These are phyloP conservation scores for Drosophila ercepeae DNA, from an alignment of 1,140 invertebrate species.

Conservation along the genomic window DNA sequence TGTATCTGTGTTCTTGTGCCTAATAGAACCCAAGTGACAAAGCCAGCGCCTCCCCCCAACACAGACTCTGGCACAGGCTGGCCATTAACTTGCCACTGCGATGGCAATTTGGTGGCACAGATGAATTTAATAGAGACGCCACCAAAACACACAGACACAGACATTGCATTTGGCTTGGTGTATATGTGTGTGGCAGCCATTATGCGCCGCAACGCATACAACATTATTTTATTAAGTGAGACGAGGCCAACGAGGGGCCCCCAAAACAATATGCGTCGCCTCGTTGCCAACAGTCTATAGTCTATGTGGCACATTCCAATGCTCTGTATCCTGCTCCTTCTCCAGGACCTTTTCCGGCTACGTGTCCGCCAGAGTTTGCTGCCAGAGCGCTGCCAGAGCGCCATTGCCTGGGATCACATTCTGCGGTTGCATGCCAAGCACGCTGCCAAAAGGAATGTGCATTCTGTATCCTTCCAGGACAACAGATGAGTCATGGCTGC, in stretches of 20 bases:
- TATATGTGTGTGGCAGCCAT: constrained; percentile 32
- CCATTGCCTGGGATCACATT: constrained; percentile 21
- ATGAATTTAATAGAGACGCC: constrained; percentile 73
- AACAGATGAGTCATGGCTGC: constrained; percentile 22
- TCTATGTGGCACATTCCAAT: constrained; percentile 13
- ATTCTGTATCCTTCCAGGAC: background rate
- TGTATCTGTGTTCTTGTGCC: constrained; percentile 50
- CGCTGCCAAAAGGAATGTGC: constrained; percentile 11
- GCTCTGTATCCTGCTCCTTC: background rate
- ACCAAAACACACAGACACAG: constrained; percentile 12
- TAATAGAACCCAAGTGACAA: constrained; percentile 77
- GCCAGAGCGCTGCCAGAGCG: background rate
- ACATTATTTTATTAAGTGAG: constrained; percentile 78
- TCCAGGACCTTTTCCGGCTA: constrained; percentile 9
- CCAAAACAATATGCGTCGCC: constrained; percentile 53
- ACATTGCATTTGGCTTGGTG: constrained; percentile 9
- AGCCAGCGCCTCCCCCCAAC: constrained; percentile 41
- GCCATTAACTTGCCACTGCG: constrained; percentile 65
- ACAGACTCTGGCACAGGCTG: constrained; percentile 14
- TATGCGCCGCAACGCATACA: constrained; percentile 69
- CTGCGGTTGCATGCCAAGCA: constrained; percentile 43
- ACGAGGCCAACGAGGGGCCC: constrained; percentile 13
- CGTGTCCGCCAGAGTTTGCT: constrained; percentile 7
- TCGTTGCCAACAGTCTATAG: background rate
- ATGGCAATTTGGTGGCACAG: constrained; percentile 61